A percentile compares a stretch with the other conserved stretches of the same genome.
Evolutionary conservation across 2,113 vertebrate genomes (phyloP).

Genomic region (Acrocephalus kingi): DNA sequence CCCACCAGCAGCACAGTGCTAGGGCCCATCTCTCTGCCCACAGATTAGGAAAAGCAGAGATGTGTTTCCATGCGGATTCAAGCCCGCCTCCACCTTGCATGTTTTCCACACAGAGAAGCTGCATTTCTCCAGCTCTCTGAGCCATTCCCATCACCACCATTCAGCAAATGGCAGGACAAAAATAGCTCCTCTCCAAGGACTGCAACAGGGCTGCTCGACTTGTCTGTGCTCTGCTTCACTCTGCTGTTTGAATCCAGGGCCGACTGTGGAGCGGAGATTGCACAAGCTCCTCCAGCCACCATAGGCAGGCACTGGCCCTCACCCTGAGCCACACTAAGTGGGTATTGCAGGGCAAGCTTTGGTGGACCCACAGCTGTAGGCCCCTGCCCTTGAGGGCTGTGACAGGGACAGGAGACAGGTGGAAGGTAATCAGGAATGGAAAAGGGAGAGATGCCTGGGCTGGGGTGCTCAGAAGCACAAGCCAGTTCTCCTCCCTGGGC

Average conservation of each 20-base stretch:
- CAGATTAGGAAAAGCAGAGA: neutral
- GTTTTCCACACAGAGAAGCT: neutral
- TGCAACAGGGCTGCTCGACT: neutral
- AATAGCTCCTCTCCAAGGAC: slow-evolving; percentile 36
- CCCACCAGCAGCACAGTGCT: neutral
- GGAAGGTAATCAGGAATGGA: neutral
- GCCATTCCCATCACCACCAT: neutral
- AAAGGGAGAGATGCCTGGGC: neutral
- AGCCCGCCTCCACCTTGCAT: neutral
- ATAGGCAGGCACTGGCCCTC: neutral
- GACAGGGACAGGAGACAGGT: neutral
- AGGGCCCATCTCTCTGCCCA: neutral
- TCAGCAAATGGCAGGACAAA: neutral
- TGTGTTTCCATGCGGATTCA: neutral
- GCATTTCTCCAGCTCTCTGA: neutral
- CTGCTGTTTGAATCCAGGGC: neutral
- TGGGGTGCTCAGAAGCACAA: neutral
- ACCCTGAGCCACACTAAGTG: neutral
- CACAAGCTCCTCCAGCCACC: neutral
- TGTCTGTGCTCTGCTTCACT: neutral
- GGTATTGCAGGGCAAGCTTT: neutral
- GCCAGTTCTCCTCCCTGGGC: neutral
- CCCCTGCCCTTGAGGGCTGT: neutral
- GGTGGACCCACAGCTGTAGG: neutral
- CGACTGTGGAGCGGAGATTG: neutral